These are phyloP conservation scores for Metalampra italica DNA, from an alignment of 2,888 invertebrate genomes.

Conservation along the genomic window DNA sequence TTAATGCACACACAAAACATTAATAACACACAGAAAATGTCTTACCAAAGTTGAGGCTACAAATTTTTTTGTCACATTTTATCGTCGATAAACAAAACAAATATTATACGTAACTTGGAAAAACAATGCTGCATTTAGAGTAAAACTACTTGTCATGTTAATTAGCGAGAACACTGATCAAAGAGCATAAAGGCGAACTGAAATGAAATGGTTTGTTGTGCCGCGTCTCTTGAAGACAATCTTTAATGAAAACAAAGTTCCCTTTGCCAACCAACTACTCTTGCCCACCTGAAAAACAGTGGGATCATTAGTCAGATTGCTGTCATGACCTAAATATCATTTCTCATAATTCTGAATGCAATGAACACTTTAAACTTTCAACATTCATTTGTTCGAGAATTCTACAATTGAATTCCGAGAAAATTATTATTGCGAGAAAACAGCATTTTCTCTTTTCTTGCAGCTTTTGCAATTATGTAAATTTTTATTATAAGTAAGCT, in stretches of 20 bases:
- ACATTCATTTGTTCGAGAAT: background rate
- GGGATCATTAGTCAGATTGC: constrained; percentile 2
- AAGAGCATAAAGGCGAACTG: constrained; percentile 15
- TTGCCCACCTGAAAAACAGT: constrained; percentile 1
- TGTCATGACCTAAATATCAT: background rate
- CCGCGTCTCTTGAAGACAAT: background rate
- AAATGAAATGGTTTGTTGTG: constrained; percentile 14
- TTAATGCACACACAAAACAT: no score
- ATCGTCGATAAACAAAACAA: no score
- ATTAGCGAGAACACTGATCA: constrained; percentile 28
- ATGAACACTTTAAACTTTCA: background rate
- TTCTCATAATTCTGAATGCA: background rate
- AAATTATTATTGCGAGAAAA: background rate
- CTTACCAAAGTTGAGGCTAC: no score
- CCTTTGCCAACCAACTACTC: background rate
- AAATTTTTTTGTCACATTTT: no score
- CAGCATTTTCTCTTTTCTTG: no score
- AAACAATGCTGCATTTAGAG: no score
- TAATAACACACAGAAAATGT: no score
- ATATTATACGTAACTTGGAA: no score
- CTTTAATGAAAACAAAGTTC: background rate
- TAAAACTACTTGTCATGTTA: constrained; percentile 8
- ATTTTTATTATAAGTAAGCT: no score
- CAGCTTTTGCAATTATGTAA: no score
- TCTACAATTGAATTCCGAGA: background rate